Evolutionary conservation across 1,140 invertebrate species (phyloP), one percentile per base, ranked within the genome.

Genomic region (Lutraria rhynchaena): DNA sequence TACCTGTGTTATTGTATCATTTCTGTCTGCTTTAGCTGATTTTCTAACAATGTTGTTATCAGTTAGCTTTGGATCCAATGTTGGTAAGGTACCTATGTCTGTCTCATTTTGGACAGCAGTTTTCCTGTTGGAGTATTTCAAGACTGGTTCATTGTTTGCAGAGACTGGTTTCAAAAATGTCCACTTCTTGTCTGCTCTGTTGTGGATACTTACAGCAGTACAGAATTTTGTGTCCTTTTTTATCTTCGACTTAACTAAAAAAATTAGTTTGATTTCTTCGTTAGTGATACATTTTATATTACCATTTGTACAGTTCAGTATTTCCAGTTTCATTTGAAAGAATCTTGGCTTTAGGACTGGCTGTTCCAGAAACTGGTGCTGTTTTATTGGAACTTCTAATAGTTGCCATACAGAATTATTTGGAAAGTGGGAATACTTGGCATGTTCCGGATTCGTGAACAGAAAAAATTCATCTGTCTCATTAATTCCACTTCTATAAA

Each of bases 281-380:
- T 55, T 55, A 24, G 33, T 35, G 19, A 11, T 13, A 27, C 44
- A 49, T 41, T n/a, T 41, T 4, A 44, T n/a, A 7, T 22, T 15
- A 58, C 53, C 44, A 19, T 37, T 7, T 41, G 37, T 41, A 37
- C 27, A n/a, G 41, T 22, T 31, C 24, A 41, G 31, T 41, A n/a
- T 31, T 41, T 24, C 0, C 19, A 58, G 31, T n/a, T 58, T 22
- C 53, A 74, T 74, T 41, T 74, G 13, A 58, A 74, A 74, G 27
- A 74, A 74, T 17, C 70, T 53, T 27, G 11, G 27, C 27, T 41
- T 74, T 17, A 74, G 24, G 0, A 57, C 17, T 19, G 70, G 35
- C 53, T 37, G 70, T 58, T 19, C 41, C 9, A 49, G 13, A 60
- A 74, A 74, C 41, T 37, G 13, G 15, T 17, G 19, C 37, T 74